Percentiles rank a stretch among this genome's conserved stretches.
phyloP scores from a whole-genome alignment of 2,113 vertebrate species.

The Semicossyphus pulcher region DNA sequence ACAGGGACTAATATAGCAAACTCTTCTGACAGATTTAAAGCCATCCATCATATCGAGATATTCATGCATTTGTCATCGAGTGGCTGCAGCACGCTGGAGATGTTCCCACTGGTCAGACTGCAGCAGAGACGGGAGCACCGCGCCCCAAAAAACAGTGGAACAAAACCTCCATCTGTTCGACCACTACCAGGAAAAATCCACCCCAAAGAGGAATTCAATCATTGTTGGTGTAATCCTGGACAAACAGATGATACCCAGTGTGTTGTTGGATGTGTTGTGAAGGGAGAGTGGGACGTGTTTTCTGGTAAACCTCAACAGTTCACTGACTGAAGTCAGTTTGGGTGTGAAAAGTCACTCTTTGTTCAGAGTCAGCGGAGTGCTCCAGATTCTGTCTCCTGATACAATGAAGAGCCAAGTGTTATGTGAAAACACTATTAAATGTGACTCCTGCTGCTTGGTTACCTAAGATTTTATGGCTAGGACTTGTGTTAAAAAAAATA shows the following conservation, averaged over 20 bases:
- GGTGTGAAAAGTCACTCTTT: slow-evolving; percentile 23
- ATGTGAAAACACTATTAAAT: background rate
- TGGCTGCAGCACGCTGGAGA: background rate
- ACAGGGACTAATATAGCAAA: background rate
- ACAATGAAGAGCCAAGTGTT: slow-evolving; percentile 2
- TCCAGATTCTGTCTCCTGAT: slow-evolving; percentile 16
- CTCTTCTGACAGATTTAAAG: slow-evolving; percentile 17
- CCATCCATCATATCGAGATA: slow-evolving; percentile 21
- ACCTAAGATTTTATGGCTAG: background rate
- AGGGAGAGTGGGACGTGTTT: background rate
- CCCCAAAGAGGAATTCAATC: slow-evolving; percentile 26
- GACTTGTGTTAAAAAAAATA: no score
- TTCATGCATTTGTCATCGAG: slow-evolving; percentile 19
- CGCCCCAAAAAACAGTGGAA: background rate
- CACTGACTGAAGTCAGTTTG: background rate
- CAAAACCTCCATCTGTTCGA: background rate
- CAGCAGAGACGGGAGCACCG: background rate
- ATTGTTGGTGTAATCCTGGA: slow-evolving; percentile 13
- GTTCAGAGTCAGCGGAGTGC: slow-evolving; percentile 28
- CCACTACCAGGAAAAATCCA: background rate
- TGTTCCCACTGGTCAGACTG: slow-evolving; percentile 9
- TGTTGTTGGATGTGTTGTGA: background rate
- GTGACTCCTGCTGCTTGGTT: background rate
- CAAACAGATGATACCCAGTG: slow-evolving; percentile 6
- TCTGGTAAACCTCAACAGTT: slow-evolving; percentile 29